Evolutionary conservation across 1,140 invertebrate species (phyloP), one percentile per base, ranked within the genome.

Genomic region (Chymomyza costata): DNA sequence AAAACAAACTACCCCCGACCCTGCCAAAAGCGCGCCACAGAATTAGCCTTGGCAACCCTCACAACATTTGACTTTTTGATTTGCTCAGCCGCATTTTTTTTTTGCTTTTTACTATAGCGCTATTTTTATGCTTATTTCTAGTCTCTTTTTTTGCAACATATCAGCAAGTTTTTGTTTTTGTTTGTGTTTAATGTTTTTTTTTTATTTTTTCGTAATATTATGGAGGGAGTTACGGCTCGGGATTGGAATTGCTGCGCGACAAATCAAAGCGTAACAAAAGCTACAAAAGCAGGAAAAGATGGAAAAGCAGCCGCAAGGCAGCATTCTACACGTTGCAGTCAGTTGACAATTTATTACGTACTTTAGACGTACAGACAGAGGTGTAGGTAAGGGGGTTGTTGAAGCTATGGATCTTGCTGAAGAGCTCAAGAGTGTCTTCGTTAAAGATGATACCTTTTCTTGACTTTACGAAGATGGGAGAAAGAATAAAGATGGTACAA

Each of bases 201-300:
- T 47, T 54, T 52, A 14, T 58, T 53, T n/a, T n/a, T 25, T 39
- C 8, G 16, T 32, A 39, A 51, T 67, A 67, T 68, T 50, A 57
- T 46, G 57, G 15, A 34, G 62, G 18, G 30, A 14, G 35, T 6
- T 6, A 14, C 15, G 13, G 37, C n/a, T 43, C 32, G 39, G 18
- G 44, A 46, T 6, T 7, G 41, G 17, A 14, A n/a, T 10, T 13
- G 13, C 6, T 7, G 17, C 8, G 16, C 54, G 57, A 80, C 64
- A 81, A 80, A 81, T 74, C 74, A 81, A 69, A 78, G 66, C 63
- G 63, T 41, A 53, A 63, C 66, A 78, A 78, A n/a, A n/a, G n/a
- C n/a, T n/a, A n/a, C n/a, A n/a, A n/a, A n/a, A 74, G 60, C 50
- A 30, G 31, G 38, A 37, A 58, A 47, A 45, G 60, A 46, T 32